Conservation (phyloP, 2,888 invertebrate genomes). For the Melinaea menophilus region DNA sequence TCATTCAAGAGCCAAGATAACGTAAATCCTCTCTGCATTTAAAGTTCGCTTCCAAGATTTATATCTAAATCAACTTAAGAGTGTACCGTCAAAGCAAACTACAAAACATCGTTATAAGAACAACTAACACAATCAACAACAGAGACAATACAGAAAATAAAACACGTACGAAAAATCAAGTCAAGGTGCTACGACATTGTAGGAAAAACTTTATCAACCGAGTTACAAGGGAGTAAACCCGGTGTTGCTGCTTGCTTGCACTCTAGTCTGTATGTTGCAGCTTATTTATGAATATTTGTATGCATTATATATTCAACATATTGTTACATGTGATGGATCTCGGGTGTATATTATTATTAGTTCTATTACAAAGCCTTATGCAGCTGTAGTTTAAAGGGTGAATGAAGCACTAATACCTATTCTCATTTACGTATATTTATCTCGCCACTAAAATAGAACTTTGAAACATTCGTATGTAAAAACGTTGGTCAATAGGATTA, state of each 20-base stretch:
- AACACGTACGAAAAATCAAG: constrained; percentile 28
- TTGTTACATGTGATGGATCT: too few species aligned
- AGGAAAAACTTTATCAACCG: constrained; percentile 8
- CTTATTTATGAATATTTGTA: too few species aligned
- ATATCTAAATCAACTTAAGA: constrained; percentile 11
- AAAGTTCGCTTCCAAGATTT: constrained; percentile 3
- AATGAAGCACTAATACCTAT: too few species aligned
- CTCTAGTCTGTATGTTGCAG: too few species aligned
- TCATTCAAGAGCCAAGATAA: constrained; percentile 8
- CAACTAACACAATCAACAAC: constrained; percentile 21
- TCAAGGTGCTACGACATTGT: constrained; percentile 9
- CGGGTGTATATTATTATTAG: too few species aligned
- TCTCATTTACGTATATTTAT: too few species aligned
- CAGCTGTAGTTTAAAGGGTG: too few species aligned
- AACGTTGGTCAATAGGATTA: constrained; percentile 46
- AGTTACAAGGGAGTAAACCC: neutral
- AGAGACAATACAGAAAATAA: constrained; percentile 20
- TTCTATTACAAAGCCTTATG: too few species aligned
- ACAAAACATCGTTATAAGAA: constrained; percentile 14
- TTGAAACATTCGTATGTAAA: constrained; percentile 36
- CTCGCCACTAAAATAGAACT: neutral
- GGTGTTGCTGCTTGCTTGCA: too few species aligned
- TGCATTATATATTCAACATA: too few species aligned
- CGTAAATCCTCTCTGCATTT: constrained; percentile 2
- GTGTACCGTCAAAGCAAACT: constrained; percentile 3